Evolutionary conservation across 2,113 vertebrate species (phyloP), one percentile per base, ranked within the genome.

Genomic region (Prietella phreatophila): DNA sequence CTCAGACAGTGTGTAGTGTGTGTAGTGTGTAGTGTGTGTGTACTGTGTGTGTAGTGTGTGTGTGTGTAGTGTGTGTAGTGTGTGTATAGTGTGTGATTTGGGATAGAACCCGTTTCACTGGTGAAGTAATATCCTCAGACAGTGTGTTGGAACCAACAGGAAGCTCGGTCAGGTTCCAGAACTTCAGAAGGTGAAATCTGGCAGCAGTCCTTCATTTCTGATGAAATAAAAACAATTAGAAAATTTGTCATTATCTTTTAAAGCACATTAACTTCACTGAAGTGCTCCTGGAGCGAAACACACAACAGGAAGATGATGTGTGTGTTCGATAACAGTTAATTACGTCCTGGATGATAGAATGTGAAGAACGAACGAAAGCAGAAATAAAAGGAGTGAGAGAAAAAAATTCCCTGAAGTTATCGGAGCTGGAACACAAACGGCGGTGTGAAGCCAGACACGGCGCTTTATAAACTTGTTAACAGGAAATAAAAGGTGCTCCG

Each of bases 241-340:
- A 83, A 50, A 61, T 47, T 67, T 83, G 10, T 22, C 15, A 82
- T 76, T 22, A 56, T 25, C n/a, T 5, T 55, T 83, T 86, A 86
- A 87, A 88, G 61, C 55, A 78, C 78, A 79, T 86, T 76, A 58
- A 71, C 84, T 76, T 69, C 42, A n/a, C 15, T 53, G 4, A 86
- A 78, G 53, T 63, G 78, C 73, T 86, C 65, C 22, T 55, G 7
- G 85, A 25, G 83, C 11, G 30, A 55, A 85, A 73, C n/a, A 53
- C 88, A 87, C 56, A 86, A 86, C 86, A 88, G 25, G 82, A 91
- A 88, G 92, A 93, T 80, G 92, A 93, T 86, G 86, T 82, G 65
- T 92, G 89, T 93, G 91, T 84, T 93, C 92, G 94, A 92, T 91
- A 92, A 91, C 90, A 89, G 91, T 93, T 95, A 95, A 95, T 95